Percentiles rank a stretch among this genome's conserved stretches.
Evolutionary conservation across 2,888 invertebrate genomes (phyloP).

Genomic region (Phengaris alcon): DNA sequence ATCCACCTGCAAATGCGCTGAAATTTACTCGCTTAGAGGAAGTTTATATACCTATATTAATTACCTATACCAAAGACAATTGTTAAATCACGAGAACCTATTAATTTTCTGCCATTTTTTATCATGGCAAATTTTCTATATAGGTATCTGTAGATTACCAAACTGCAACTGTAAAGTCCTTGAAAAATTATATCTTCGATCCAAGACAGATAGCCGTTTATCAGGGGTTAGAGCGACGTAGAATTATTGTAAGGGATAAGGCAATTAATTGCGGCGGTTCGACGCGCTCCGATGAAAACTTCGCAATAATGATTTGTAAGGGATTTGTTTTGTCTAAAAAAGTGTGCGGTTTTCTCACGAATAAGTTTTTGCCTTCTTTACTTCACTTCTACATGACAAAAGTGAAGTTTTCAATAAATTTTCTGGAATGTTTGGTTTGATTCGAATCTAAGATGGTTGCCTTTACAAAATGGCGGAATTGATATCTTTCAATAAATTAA

Average conservation of each 20-base stretch:
- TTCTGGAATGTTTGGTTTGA: too few species aligned
- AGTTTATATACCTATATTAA: too few species aligned
- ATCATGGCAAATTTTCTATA: background rate
- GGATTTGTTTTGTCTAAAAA: background rate
- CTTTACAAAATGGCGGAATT: too few species aligned
- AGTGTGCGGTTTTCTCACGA: background rate
- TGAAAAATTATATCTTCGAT: background rate
- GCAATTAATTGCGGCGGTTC: constrained; percentile 17
- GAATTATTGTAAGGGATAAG: constrained; percentile 27
- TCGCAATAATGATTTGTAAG: constrained; percentile 12
- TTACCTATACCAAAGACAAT: too few species aligned
- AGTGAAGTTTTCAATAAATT: too few species aligned
- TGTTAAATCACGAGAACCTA: too few species aligned
- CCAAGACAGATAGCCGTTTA: constrained; percentile 13
- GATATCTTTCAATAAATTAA: too few species aligned
- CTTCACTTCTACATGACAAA: too few species aligned
- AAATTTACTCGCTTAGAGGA: too few species aligned
- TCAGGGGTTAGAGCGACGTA: constrained; percentile 14
- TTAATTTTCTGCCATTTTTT: too few species aligned
- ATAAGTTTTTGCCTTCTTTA: background rate
- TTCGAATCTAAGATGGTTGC: too few species aligned
- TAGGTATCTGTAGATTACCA: background rate
- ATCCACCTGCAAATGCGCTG: too few species aligned
- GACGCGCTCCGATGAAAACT: background rate
- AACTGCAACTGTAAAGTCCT: background rate